Evolutionary conservation across 2,113 vertebrate species (phyloP), one percentile per base, ranked within the genome.

Genomic region (Oreotrochilus melanogaster): DNA sequence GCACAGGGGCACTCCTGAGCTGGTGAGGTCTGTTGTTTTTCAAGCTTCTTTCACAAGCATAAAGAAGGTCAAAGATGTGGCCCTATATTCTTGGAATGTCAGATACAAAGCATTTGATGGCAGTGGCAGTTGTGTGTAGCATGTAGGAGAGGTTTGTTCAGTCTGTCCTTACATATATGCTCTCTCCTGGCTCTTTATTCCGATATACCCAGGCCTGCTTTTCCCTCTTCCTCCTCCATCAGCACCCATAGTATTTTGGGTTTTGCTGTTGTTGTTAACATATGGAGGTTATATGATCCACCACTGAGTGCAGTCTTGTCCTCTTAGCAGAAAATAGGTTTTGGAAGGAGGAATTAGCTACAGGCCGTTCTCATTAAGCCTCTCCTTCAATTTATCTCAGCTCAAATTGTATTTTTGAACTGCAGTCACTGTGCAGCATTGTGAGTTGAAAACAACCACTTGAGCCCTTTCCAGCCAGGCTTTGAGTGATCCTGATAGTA

Each of bases 361-460:
- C 64, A 78, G 43, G 47, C 75, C 15, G 0, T 93, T 90, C 85
- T 83, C 64, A 23, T 76, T 86, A 96, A 90, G 75, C 67, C 69
- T 81, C 90, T 95, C 84, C 70, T 95, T 92, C 75, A 81, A 6
- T 24, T 94, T 95, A 89, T 85, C 93, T 94, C 89, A 53, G 61
- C 21, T 61, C 73, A 71, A 84, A 57, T 45, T 70, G 47, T 82
- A 71, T 79, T 93, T 92, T 93, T 74, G 78, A 92, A 75, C 75
- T 53, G 69, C 86, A 86, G 73, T 90, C 75, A 61, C 88, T 71
- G n/a, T 10, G 15, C 1, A 0, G 71, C 79, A 80, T 85, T 80
- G 31, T 71, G 69, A 84, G 65, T 72, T 89, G 93, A 94, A 95
- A 96, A 95, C 88, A 94, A 60, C 75, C 79, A 86, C 90, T 92